Evolutionary conservation across 2,888 invertebrate genomes (phyloP).

Genomic region (Ichneumoninae sp.): DNA sequence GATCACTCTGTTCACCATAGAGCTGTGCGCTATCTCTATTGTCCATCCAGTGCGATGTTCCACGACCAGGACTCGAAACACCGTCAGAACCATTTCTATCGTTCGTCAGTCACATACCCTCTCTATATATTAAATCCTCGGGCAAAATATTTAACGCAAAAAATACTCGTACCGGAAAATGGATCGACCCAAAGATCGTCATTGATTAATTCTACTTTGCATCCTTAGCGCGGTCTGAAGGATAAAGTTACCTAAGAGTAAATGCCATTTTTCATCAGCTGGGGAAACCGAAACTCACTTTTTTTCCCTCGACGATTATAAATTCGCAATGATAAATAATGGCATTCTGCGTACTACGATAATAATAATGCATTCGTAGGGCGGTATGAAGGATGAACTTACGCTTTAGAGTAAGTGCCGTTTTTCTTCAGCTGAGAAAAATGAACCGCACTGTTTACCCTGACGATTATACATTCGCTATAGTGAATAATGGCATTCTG

Average conservation of each 20-base stretch:
- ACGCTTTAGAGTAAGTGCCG: background rate
- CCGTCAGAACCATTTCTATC: background rate
- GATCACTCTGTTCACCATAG: constrained; percentile 67
- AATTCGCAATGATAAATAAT: background rate
- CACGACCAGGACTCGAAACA: constrained; percentile 5
- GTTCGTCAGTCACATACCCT: background rate
- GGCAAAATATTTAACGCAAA: too few relatives aligned
- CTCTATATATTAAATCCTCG: background rate
- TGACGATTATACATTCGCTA: background rate
- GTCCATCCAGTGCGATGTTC: background rate
- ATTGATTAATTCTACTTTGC: background rate
- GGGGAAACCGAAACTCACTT: too few relatives aligned
- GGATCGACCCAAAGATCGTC: background rate
- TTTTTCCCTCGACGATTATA: too few relatives aligned
- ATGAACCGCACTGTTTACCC: background rate
- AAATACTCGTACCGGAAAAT: too few relatives aligned
- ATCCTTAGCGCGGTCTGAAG: background rate
- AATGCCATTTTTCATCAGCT: too few relatives aligned
- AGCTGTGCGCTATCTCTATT: constrained; percentile 65
- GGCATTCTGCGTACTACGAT: too few relatives aligned
- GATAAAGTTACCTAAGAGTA: background rate
- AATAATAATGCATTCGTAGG: too few relatives aligned
- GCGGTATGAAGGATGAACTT: too few relatives aligned
- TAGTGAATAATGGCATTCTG: background rate
- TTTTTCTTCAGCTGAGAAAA: background rate